phyloP scores from a whole-genome alignment of 2,888 invertebrate species.

The Philonicus albiceps region DNA sequence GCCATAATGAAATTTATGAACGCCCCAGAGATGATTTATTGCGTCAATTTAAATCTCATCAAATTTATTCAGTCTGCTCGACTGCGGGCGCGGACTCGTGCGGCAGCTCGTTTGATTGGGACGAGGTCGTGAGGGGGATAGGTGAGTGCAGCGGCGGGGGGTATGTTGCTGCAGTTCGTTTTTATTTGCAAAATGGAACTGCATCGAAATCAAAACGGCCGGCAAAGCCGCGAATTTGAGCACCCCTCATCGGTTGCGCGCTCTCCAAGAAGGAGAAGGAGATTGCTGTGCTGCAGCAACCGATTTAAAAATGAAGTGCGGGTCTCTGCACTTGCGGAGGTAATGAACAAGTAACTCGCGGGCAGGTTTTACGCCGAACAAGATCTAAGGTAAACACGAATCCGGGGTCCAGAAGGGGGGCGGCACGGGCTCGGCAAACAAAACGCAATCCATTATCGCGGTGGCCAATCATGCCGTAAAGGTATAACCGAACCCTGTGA shows the following conservation, averaged over 20 bases:
- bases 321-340: constrained; percentile 27
- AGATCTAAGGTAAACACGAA: constrained; percentile 2
- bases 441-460: constrained; percentile 47
- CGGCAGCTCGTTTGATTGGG: neutral
- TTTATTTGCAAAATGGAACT: constrained; percentile 30
- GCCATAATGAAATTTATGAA: constrained; percentile 47
- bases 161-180: neutral
- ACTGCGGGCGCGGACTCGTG: neutral
- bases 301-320: constrained; percentile 41
- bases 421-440: constrained; percentile 31
- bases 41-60: constrained; percentile 49
- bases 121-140: neutral
- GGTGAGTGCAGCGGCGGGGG: constrained; percentile 5
- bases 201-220: constrained; percentile 22
- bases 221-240: neutral
- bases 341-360: neutral
- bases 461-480: constrained; percentile 45
- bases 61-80: constrained; percentile 45
- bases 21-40: constrained; percentile 46
- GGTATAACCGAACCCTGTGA: neutral
- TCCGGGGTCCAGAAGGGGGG: neutral
- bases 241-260: neutral
- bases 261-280: too few relatives aligned
- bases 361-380: neutral
- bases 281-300: neutral